Evolutionary conservation across 2,797 vertebrate species (phyloP).

Genomic region (Enteromius unitaeniatus): DNA sequence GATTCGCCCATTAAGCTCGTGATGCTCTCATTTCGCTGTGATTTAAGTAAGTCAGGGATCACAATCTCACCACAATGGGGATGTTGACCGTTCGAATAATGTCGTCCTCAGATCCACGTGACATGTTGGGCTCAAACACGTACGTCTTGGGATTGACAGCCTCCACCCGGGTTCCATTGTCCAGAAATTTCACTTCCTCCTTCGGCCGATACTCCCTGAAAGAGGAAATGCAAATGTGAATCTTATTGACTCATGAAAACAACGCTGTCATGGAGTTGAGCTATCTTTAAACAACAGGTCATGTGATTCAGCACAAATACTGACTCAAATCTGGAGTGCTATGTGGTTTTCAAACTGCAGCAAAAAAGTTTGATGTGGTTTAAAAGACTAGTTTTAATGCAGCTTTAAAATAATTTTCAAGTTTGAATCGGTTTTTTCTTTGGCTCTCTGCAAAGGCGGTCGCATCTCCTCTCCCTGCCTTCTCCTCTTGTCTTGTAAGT

Average conservation of each 20-base stretch:
- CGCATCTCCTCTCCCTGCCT: no score
- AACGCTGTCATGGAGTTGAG: neutral
- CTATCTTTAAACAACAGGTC: neutral
- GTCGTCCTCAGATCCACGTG: conserved; percentile 85
- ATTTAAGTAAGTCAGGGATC: neutral
- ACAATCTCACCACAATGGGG: conserved; percentile 86
- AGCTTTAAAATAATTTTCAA: no score
- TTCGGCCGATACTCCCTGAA: conserved; percentile 90
- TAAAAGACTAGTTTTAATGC: no score
- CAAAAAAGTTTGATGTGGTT: neutral
- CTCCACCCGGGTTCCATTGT: conserved; percentile 88
- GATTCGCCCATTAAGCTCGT: neutral
- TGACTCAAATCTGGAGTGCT: neutral
- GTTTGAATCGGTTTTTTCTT: no score
- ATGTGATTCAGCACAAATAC: neutral
- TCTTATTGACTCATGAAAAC: neutral
- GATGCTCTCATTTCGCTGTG: neutral
- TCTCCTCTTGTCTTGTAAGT: no score
- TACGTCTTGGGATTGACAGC: conserved; percentile 91
- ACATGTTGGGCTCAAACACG: conserved; percentile 86
- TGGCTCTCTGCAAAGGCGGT: no score
- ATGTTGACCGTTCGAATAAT: conserved; percentile 91
- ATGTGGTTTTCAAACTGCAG: neutral
- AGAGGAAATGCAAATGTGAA: conserved; percentile 7
- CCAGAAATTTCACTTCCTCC: conserved; percentile 84